Evolutionary conservation across 2,797 vertebrate species (phyloP).

Genomic region (Octomys mimax): DNA sequence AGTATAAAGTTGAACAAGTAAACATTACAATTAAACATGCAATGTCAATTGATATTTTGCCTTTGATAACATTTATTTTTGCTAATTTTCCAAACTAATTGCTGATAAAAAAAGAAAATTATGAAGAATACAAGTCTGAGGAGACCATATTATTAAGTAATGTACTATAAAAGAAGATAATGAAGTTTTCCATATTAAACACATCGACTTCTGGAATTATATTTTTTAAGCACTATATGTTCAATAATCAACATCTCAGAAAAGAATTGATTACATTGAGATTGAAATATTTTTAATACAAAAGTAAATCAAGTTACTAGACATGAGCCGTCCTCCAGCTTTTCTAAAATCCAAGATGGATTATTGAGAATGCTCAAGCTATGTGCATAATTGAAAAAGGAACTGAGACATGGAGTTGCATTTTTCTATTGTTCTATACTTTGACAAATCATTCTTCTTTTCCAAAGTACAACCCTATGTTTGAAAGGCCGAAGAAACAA

Average conservation of each 20-base stretch:
- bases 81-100: conserved; percentile 32
- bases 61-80: conserved; percentile 38
- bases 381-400: not conserved
- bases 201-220: not conserved
- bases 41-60: conserved; percentile 38
- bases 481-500: not conserved
- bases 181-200: not conserved
- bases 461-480: not conserved
- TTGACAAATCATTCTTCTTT: conserved; percentile 14
- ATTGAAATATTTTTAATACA: conserved; percentile 26
- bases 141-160: not conserved
- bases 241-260: conserved; percentile 2
- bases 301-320: not conserved
- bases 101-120: not conserved
- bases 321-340: not conserved
- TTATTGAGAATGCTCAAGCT: not conserved
- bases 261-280: not conserved
- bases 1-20: not conserved
- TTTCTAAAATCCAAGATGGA: not conserved
- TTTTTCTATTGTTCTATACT: not conserved
- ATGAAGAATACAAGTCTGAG: not conserved
- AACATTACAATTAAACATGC: not conserved
- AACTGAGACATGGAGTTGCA: not conserved
- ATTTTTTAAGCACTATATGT: conserved; percentile 6
- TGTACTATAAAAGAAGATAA: not conserved